Conservation (phyloP, 2,888 invertebrate species). For the Celastrina argiolus region DNA sequence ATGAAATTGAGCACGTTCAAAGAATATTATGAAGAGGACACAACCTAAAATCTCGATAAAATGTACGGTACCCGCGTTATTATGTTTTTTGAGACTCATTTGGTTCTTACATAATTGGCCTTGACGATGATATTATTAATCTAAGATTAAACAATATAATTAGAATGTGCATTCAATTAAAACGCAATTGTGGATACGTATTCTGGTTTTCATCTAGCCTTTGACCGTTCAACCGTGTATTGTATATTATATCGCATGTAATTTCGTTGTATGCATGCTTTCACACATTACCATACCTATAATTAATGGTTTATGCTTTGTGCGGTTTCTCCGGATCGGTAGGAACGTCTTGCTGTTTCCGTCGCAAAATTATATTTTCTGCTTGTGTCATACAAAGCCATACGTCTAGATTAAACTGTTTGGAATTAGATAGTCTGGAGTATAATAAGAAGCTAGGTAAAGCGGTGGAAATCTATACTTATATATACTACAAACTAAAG, state of each 20-base stretch:
- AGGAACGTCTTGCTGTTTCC: neutral
- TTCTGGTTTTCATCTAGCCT: conserved; percentile 5
- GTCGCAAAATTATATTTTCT: neutral
- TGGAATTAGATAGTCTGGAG: too few relatives aligned
- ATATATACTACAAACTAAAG: too few relatives aligned
- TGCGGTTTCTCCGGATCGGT: neutral
- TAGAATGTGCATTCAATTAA: conserved; percentile 13
- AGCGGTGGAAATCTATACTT: too few relatives aligned
- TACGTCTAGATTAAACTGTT: too few relatives aligned
- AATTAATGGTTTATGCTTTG: conserved; percentile 4
- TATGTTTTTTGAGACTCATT: too few relatives aligned
- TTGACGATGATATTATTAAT: conserved; percentile 1
- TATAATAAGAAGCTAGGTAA: too few relatives aligned
- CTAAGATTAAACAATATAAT: conserved; percentile 1
- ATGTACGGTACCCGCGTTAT: too few relatives aligned
- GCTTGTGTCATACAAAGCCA: too few relatives aligned
- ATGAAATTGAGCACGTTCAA: too few relatives aligned
- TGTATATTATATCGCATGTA: conserved; percentile 10
- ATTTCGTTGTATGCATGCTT: conserved; percentile 15
- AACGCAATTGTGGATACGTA: neutral
- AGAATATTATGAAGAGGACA: too few relatives aligned
- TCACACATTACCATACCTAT: conserved; percentile 12
- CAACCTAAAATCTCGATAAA: too few relatives aligned
- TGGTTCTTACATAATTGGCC: too few relatives aligned
- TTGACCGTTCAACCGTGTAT: neutral